phyloP scores from a whole-genome alignment of 1,140 invertebrate genomes.

The Gonatopus flavifemur region DNA sequence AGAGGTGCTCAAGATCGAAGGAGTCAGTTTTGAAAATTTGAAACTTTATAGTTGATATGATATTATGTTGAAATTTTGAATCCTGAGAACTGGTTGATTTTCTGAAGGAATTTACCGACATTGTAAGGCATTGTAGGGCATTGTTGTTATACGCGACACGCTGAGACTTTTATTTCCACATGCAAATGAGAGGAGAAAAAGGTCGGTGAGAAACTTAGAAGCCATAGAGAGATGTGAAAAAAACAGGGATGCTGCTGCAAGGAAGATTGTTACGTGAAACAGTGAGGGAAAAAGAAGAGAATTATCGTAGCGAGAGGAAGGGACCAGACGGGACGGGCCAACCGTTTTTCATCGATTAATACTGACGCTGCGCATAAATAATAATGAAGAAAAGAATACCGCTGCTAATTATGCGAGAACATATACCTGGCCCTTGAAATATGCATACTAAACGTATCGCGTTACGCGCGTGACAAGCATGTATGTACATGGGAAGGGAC shows the following conservation, averaged over 20 bases:
- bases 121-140: too few species aligned
- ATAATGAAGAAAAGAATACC: slow-evolving; percentile 24
- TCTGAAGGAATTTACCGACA: too few species aligned
- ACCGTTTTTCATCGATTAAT: slow-evolving; percentile 26
- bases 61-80: too few species aligned
- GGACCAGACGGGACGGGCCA: slow-evolving; percentile 10
- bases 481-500: slow-evolving; percentile 36
- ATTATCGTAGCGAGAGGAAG: background rate
- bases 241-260: too few species aligned
- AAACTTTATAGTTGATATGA: too few species aligned
- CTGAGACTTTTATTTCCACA: too few species aligned
- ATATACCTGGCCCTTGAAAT: slow-evolving; percentile 45
- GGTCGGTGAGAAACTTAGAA: background rate
- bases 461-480: slow-evolving; percentile 46
- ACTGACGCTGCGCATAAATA: slow-evolving; percentile 25
- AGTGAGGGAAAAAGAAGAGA: slow-evolving; percentile 16
- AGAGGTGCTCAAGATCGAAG: too few species aligned
- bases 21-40: too few species aligned
- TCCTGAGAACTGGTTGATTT: too few species aligned
- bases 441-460: slow-evolving; percentile 42
- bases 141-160: too few species aligned
- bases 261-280: background rate
- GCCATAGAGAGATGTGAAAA: too few species aligned
- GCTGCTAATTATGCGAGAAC: slow-evolving; percentile 48
- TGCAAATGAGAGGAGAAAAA: background rate